phyloP scores from a whole-genome alignment of 2,888 invertebrate genomes.

The Priocnemis perturbator region DNA sequence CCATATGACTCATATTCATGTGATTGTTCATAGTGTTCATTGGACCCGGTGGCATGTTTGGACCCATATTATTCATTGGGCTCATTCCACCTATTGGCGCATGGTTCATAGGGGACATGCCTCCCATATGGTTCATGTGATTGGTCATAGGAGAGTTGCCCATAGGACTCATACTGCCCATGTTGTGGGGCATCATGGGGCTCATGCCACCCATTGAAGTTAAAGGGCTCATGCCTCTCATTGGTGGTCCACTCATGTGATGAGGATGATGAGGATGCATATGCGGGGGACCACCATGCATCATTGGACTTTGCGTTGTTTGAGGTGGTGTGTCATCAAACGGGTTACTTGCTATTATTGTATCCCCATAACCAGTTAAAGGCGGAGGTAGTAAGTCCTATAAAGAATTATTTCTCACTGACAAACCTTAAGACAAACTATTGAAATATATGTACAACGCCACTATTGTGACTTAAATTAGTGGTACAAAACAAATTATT shows the following conservation, averaged over 20 bases:
- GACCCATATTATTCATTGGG: conserved; percentile 85
- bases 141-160: conserved; percentile 71
- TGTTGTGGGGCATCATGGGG: conserved; percentile 74
- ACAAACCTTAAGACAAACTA: too few relatives aligned
- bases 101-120: conserved; percentile 79
- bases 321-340: conserved; percentile 91
- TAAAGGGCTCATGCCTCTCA: conserved; percentile 82
- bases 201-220: conserved; percentile 75
- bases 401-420: conserved; percentile 30
- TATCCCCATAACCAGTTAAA: conserved; percentile 92
- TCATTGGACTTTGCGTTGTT: conserved; percentile 76
- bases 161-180: conserved; percentile 74
- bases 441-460: too few relatives aligned
- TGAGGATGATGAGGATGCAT: conserved; percentile 78
- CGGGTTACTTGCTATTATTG: conserved; percentile 95
- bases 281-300: conserved; percentile 76
- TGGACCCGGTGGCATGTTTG: conserved; percentile 83
- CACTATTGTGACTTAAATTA: not conserved
- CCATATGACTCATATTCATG: conserved; percentile 76
- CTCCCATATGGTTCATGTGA: conserved; percentile 81
- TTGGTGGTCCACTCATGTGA: conserved; percentile 80
- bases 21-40: conserved; percentile 78
- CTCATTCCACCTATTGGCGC: conserved; percentile 81
- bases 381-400: conserved; percentile 90
- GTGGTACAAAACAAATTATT: conserved; percentile 20